Evolutionary conservation across 1,140 invertebrate species (phyloP), one percentile per base, ranked within the genome.

Genomic region (Drosophila ananassae): DNA sequence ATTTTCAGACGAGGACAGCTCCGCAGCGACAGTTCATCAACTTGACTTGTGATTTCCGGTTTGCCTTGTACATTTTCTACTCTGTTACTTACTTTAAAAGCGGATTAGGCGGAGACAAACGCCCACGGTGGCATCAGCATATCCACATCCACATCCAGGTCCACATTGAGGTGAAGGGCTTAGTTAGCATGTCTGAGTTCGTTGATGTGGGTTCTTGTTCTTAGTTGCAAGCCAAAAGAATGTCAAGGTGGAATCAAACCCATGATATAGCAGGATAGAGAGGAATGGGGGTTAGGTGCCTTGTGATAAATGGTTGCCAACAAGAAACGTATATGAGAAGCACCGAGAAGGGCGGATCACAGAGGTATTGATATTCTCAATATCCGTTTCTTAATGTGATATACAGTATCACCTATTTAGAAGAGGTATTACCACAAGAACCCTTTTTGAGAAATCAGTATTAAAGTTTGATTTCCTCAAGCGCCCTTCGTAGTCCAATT

Each of bases 11-110:
- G 51, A 67, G 46, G 56, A 82, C 68, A 74, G 66, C 74, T 51
- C 60, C 57, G 47, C 76, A 58, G 63, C 62, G 82, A 85, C 82
- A 87, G 82, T 89, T 87, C 82, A 87, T 87, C 82, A 87, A 87
- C 74, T 87, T 87, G 82, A 87, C 82, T 87, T 87, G 82, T 87
- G 82, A 87, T 87, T 87, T 87, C 82, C 82, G 83, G 82, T 87
- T 85, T 85, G 64, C 50, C 50, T 59, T 67, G 57, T 64, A 56
- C 58, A 52, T 44, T 72, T 54, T 66, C 34, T 46, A 67, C 56
- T 68, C 50, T 56, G 55, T 58, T 85, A 81, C 79, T 83, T 79
- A 68, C 78, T 82, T 79, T 82, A 89, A 87, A 85, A 87, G 82
- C 82, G 82, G 82, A 87, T 87, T 87, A 87, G 83, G 83, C 82